Evolutionary conservation across 2,888 invertebrate genomes (phyloP).

Genomic region (Chymomyza procnemis): DNA sequence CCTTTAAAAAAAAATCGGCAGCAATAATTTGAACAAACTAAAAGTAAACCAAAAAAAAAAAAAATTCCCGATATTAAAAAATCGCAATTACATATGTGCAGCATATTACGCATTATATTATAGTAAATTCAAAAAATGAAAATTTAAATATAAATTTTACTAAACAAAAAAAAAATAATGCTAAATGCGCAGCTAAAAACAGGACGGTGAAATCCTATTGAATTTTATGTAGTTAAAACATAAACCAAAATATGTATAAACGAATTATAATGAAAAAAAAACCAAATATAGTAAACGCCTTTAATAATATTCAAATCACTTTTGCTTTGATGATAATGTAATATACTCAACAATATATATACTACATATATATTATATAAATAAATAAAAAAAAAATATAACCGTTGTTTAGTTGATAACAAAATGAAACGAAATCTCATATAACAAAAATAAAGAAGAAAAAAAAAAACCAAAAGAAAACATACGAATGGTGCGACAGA

Average conservation of each 20-base stretch:
- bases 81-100: conserved; percentile 16
- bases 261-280: conserved; percentile 37
- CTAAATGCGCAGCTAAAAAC: conserved; percentile 28
- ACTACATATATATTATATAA: conserved; percentile 8
- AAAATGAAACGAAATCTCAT: conserved; percentile 22
- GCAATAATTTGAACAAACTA: conserved; percentile 37
- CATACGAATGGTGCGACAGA: conserved; percentile 68
- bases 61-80: neutral
- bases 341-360: conserved; percentile 52
- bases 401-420: conserved; percentile 62
- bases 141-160: conserved; percentile 20
- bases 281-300: conserved; percentile 60
- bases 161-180: conserved; percentile 19
- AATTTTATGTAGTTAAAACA: conserved; percentile 64
- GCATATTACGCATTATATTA: conserved; percentile 32
- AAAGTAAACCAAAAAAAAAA: conserved; percentile 1
- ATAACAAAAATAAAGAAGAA: conserved; percentile 32
- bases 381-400: conserved; percentile 22
- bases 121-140: conserved; percentile 17
- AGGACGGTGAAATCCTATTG: conserved; percentile 70
- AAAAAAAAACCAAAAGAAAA: conserved; percentile 38
- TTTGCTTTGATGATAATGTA: conserved; percentile 70
- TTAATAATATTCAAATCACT: conserved; percentile 59
- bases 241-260: conserved; percentile 59
- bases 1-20: conserved; percentile 43